Conservation (phyloP, 1,140 invertebrate genomes). For the Stenopsyche tienmushanensis region DNA sequence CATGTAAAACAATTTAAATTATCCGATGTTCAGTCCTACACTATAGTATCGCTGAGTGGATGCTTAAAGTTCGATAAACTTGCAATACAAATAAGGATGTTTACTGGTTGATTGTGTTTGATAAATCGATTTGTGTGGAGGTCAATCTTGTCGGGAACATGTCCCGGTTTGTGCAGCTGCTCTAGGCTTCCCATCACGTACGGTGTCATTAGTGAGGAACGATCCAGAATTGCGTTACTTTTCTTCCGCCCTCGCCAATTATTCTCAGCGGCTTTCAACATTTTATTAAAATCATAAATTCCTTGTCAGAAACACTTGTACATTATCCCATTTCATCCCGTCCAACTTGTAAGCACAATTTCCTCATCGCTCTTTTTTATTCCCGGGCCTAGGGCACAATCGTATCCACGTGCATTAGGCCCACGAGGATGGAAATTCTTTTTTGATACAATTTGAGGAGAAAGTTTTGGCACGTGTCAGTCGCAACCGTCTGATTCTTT, state of each 20-base stretch:
- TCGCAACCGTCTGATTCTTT: constrained; percentile 1
- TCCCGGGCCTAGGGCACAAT: not conserved
- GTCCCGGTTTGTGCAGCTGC: not conserved
- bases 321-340: constrained; percentile 29
- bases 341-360: constrained; percentile 2
- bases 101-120: too few relatives aligned
- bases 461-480: constrained; percentile 19
- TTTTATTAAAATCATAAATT: constrained; percentile 42
- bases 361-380: not conserved
- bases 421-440: not conserved
- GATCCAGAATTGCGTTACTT: not conserved
- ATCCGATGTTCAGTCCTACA: too few relatives aligned
- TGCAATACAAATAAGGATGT: too few relatives aligned
- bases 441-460: constrained; percentile 6
- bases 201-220: constrained; percentile 15
- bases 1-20: too few relatives aligned
- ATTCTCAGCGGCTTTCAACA: constrained; percentile 19
- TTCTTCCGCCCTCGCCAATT: constrained; percentile 30
- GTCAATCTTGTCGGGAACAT: too few relatives aligned
- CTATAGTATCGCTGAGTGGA: too few relatives aligned
- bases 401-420: constrained; percentile 1
- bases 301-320: constrained; percentile 40
- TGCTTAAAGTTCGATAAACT: too few relatives aligned
- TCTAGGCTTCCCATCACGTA: not conserved
- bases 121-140: too few relatives aligned